phyloP scores from a whole-genome alignment of 2,888 invertebrate species.

The Alitta virens region DNA sequence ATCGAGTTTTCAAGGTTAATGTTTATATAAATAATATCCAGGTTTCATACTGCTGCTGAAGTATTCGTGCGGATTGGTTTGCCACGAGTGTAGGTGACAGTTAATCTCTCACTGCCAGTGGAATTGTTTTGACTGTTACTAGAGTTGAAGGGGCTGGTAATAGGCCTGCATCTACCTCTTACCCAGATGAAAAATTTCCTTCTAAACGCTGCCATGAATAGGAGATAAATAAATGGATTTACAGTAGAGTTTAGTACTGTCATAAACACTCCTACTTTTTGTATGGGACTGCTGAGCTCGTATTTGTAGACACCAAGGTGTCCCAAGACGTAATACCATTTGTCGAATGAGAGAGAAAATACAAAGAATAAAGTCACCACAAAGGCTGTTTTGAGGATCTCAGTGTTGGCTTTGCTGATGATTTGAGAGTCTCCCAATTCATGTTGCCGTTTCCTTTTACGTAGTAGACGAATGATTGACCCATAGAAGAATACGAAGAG shows the following conservation, averaged over 20 bases:
- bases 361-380: slow-evolving; percentile 15
- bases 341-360: slow-evolving; percentile 6
- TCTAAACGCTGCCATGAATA: slow-evolving; percentile 13
- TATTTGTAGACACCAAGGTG: slow-evolving; percentile 3
- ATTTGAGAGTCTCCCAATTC: neutral
- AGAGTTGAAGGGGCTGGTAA: too few species aligned
- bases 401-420: slow-evolving; percentile 1
- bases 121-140: too few species aligned
- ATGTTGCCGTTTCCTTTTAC: neutral
- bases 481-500: neutral
- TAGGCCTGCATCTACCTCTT: too few species aligned
- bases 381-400: slow-evolving; percentile 17
- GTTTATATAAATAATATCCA: too few species aligned
- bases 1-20: too few species aligned
- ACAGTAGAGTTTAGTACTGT: slow-evolving; percentile 7
- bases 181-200: neutral
- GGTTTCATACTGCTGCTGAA: too few species aligned
- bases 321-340: slow-evolving; percentile 10
- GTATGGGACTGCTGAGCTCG: slow-evolving; percentile 1
- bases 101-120: too few species aligned
- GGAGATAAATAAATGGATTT: slow-evolving; percentile 17
- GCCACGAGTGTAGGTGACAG: too few species aligned
- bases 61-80: too few species aligned
- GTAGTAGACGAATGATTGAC: neutral
- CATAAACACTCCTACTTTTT: slow-evolving; percentile 11